Percentiles rank a stretch among this genome's conserved stretches.
phyloP scores from a whole-genome alignment of 1,140 invertebrate genomes.

The Riptortus pedestris region DNA sequence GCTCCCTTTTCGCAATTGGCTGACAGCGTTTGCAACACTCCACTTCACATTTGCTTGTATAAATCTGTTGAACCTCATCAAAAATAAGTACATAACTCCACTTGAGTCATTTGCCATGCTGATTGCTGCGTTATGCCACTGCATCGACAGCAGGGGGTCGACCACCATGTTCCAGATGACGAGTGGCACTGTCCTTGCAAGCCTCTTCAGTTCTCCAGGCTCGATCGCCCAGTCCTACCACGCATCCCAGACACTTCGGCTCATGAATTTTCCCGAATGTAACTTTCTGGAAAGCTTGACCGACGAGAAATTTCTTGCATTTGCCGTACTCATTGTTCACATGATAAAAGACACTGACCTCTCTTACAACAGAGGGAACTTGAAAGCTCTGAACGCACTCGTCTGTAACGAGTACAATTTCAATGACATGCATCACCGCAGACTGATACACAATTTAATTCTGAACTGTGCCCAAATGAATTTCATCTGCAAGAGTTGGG shows the following conservation, averaged over 20 bases:
- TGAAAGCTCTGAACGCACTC: neutral
- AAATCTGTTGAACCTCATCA: neutral
- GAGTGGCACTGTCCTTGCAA: neutral
- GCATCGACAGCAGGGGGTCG: neutral
- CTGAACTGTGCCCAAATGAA: neutral
- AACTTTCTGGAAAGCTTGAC: neutral
- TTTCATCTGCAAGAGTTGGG: neutral
- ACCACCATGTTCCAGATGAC: neutral
- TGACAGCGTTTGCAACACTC: neutral
- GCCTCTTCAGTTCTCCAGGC: slow-evolving; percentile 3
- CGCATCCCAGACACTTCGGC: neutral
- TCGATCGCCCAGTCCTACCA: neutral
- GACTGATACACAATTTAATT: neutral
- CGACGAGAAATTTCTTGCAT: neutral
- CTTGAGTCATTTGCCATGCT: neutral
- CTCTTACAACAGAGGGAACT: neutral
- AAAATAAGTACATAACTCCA: neutral
- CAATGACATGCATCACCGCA: neutral
- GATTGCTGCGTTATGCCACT: neutral
- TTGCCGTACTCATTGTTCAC: neutral
- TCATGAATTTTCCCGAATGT: neutral
- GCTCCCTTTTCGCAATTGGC: neutral
- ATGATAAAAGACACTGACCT: slow-evolving; percentile 1
- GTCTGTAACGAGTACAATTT: neutral
- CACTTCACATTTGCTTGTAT: neutral